Base-by-base conservation (phyloP, 2,888 invertebrate genomes). In the Andrena bicolor region DNA sequence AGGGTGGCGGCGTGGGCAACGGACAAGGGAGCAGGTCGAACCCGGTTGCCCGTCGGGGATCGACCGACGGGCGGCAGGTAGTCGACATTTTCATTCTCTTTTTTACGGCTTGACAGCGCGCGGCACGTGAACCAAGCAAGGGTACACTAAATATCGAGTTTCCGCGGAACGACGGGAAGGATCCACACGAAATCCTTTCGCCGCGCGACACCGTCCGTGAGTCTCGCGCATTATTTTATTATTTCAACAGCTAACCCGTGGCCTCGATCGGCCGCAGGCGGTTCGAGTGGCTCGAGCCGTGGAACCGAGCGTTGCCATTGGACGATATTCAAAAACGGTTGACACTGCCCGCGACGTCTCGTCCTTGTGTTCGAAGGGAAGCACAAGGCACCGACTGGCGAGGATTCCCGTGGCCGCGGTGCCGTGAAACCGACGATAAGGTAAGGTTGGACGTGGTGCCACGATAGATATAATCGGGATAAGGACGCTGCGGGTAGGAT, bases 281-380 rank as follows among this genome's bases (percentile, higher is more conserved):
- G 58, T 74, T 74, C 73, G n/a, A 60, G 51, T 53, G 32, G 32
- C 71, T 0, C 63, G 72, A 48, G 58, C 51, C 53, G n/a, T 53
- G 64, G 7, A 28, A 72, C 30, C 48, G 65, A 72, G 83, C 83
- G 76, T 30, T 73, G 75, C 83, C 65, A 84, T 84, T 84, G 83
- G 83, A 72, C 73, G 72, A 79, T 69, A 73, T 83, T 84, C 79
- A 83, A 84, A 84, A 83, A 76, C 83, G 83, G 76, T 83, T 84
- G 83, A 84, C 83, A 83, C 53, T 79, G 66, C 53, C 41, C 71
- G 66, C 35, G 48, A 79, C 41, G 71, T 35, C 13, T 48, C 13
- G 66, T 64, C 35, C 70, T 41, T 60, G 58, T 71, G n/a, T 5
- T 65, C 61, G 32, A 53, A 53, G 60, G 48, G n/a, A 13, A 2